Evolutionary conservation across 2,113 vertebrate species (phyloP).

Genomic region (Phalacrocorax carbo): DNA sequence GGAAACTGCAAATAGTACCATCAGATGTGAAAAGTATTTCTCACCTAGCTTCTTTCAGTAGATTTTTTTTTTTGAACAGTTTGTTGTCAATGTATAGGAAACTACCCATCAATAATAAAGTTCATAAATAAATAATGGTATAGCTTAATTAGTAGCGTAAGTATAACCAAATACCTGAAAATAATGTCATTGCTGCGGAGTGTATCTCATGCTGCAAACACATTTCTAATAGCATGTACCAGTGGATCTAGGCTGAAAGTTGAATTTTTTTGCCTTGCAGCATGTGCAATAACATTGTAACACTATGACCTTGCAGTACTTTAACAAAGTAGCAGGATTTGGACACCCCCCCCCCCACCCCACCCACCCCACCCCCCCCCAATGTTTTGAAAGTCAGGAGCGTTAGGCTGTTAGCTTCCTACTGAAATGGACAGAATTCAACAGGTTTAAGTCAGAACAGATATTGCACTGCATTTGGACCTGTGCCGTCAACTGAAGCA

Average conservation of each 20-base stretch:
- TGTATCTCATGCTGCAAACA: not conserved
- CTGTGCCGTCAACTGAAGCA: not conserved
- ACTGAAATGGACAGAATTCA: not conserved
- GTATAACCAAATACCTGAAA: not conserved
- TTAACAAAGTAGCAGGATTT: not conserved
- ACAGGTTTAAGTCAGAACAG: not conserved
- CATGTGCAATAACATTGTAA: not conserved
- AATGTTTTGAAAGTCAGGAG: not conserved
- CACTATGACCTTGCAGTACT: not conserved
- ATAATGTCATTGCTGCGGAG: not conserved
- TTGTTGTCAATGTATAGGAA: accelerated
- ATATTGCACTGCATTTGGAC: not conserved
- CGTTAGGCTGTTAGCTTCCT: not conserved
- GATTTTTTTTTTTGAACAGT: not conserved
- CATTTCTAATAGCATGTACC: not conserved
- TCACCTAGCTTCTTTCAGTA: not conserved
- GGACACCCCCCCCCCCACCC: too few species aligned
- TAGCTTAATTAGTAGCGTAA: not conserved
- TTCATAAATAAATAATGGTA: not conserved
- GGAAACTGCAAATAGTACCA: not conserved
- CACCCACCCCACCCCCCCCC: too few species aligned
- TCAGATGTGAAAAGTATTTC: not conserved
- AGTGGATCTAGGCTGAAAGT: not conserved
- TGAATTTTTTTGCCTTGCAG: not conserved
- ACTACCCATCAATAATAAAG: not conserved